Evolutionary conservation across 37 sponge, comb jelly and placozoan genomes (phyloP).

Genomic region (Diacarnus erythraeanus): DNA sequence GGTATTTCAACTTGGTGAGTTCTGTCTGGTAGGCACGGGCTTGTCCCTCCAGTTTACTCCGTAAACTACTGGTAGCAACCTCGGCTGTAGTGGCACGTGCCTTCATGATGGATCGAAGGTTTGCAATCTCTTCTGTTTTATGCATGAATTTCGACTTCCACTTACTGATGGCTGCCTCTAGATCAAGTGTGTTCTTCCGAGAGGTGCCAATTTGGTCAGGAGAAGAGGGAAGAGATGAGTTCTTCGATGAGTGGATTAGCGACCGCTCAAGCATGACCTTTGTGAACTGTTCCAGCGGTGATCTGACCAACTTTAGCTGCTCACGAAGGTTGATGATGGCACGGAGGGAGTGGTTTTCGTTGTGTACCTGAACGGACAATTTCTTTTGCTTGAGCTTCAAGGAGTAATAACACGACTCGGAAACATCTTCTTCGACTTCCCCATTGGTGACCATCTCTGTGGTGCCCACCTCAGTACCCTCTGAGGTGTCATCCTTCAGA

Average conservation of each 20-base stretch:
- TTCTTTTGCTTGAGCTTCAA: slow-evolving; percentile 24
- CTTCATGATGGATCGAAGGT: slow-evolving; percentile 71
- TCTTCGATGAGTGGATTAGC: slow-evolving; percentile 28
- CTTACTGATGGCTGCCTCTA: slow-evolving; percentile 46
- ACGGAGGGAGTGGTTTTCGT: slow-evolving; percentile 41
- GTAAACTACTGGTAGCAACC: slow-evolving; percentile 63
- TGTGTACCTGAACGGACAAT: slow-evolving; percentile 42
- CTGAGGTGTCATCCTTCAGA: too few species aligned
- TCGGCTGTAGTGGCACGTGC: slow-evolving; percentile 69
- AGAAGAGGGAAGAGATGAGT: background rate
- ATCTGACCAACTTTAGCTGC: slow-evolving; percentile 41
- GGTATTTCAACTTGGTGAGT: slow-evolving; percentile 49
- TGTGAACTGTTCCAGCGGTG: slow-evolving; percentile 70
- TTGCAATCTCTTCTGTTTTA: slow-evolving; percentile 64
- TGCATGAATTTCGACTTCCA: slow-evolving; percentile 42
- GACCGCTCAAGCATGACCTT: slow-evolving; percentile 54
- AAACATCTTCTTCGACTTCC: background rate
- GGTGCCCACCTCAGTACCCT: background rate
- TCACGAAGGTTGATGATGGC: slow-evolving; percentile 41
- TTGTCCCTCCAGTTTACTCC: slow-evolving; percentile 74
- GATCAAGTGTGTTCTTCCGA: slow-evolving; percentile 17
- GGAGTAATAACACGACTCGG: background rate
- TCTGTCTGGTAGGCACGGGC: slow-evolving; percentile 55
- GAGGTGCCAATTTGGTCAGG: background rate
- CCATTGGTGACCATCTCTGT: background rate